Evolutionary conservation across 2,888 invertebrate genomes (phyloP).

Genomic region (Sinelater perroti): DNA sequence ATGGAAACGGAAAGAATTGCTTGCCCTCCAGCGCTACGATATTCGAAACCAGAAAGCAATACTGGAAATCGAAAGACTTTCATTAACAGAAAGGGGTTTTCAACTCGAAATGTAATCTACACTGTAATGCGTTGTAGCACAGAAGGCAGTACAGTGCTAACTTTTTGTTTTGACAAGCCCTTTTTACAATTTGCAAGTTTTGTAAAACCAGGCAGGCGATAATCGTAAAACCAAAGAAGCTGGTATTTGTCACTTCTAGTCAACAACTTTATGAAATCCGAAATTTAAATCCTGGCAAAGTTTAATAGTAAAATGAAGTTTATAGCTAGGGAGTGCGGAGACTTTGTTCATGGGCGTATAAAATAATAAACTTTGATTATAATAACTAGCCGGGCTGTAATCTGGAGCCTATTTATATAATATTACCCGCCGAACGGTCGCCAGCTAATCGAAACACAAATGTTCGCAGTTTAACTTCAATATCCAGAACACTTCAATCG

Average conservation of each 20-base stretch:
- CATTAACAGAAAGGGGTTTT: conserved; percentile 1
- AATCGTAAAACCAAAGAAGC: conserved; percentile 15
- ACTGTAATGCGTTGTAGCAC: not conserved
- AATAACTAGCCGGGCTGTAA: conserved; percentile 37
- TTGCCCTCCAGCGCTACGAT: not conserved
- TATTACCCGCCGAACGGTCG: conserved; percentile 34
- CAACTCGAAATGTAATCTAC: not conserved
- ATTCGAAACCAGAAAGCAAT: not conserved
- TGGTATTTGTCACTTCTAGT: conserved; percentile 25
- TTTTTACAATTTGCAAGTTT: conserved; percentile 9
- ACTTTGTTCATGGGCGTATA: conserved; percentile 45
- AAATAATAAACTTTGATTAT: conserved; percentile 47
- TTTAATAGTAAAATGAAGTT: conserved; percentile 48
- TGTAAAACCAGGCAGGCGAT: conserved; percentile 6
- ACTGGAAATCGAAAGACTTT: not conserved
- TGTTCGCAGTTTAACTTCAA: conserved; percentile 24
- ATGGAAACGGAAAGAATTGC: not conserved
- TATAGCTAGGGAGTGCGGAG: conserved; percentile 36
- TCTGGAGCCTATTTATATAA: conserved; percentile 36
- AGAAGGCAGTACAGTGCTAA: not conserved
- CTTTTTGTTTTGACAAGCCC: conserved; percentile 10
- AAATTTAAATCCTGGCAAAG: conserved; percentile 40
- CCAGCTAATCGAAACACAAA: conserved; percentile 35
- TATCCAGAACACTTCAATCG: conserved; percentile 25
- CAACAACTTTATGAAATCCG: conserved; percentile 44